Evolutionary conservation across 2,113 vertebrate species (phyloP).

Genomic region (Chionis minor): DNA sequence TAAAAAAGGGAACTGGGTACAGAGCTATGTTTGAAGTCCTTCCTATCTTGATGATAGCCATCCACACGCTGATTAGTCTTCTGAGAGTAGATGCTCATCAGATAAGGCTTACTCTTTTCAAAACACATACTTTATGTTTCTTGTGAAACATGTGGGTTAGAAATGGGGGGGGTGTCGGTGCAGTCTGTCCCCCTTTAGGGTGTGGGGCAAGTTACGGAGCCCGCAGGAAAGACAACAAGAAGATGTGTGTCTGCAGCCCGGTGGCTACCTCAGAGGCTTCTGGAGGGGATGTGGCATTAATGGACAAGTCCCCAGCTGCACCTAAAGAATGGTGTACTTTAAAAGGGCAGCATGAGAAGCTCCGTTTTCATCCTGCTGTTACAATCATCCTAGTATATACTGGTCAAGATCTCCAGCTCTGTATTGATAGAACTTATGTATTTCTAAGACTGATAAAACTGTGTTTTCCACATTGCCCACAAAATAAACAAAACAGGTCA

Average conservation of each 20-base stretch:
- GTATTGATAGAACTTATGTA: not conserved
- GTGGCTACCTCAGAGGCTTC: not conserved
- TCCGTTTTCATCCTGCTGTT: not conserved
- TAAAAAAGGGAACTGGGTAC: not conserved
- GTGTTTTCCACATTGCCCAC: not conserved
- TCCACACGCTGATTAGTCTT: not conserved
- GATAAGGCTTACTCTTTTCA: not conserved
- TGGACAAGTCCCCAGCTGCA: not conserved
- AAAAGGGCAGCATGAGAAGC: not conserved
- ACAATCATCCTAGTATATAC: not conserved
- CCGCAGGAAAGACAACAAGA: not conserved
- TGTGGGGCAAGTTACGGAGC: not conserved
- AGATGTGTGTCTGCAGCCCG: not conserved
- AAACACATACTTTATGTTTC: not conserved
- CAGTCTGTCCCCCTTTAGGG: not conserved
- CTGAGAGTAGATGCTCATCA: not conserved
- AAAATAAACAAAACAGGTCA: not conserved
- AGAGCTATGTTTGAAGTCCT: not conserved
- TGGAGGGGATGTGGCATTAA: not conserved
- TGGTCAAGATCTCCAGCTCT: not conserved
- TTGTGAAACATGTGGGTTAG: not conserved
- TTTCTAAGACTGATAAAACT: not conserved
- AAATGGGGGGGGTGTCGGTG: not conserved
- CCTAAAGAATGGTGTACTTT: not conserved
- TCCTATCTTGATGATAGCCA: not conserved